phyloP scores from a whole-genome alignment of 2,113 vertebrate species.

The Sander vitreus region DNA sequence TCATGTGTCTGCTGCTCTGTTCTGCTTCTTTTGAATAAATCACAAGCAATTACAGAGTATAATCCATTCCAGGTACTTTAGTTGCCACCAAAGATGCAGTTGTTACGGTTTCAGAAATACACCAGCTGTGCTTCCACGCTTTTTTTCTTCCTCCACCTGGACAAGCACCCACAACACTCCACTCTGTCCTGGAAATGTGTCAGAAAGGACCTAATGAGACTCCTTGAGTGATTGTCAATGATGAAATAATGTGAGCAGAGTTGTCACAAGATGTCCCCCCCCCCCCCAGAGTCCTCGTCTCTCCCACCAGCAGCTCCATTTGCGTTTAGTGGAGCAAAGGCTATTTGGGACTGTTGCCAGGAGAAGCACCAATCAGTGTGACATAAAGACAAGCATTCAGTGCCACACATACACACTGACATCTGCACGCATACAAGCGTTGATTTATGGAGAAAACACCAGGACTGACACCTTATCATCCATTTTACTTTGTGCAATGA shows the following conservation, averaged over 20 bases:
- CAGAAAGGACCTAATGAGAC: conserved; percentile 57
- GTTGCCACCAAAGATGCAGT: conserved; percentile 26
- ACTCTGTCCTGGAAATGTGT: conserved; percentile 30
- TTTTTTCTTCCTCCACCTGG: background rate
- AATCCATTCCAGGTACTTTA: conserved; percentile 46
- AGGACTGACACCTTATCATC: conserved; percentile 41
- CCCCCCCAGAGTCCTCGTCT: conserved; percentile 8
- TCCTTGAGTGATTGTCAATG: conserved; percentile 41
- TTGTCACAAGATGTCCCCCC: conserved; percentile 51
- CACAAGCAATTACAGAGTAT: conserved; percentile 51
- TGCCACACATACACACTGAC: background rate
- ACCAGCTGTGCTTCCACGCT: conserved; percentile 8
- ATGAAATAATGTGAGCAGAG: conserved; percentile 67
- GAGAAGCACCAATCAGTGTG: conserved; percentile 46
- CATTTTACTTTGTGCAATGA: conserved; percentile 20
- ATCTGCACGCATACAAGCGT: background rate
- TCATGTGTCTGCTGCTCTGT: conserved; percentile 32
- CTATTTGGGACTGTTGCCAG: conserved; percentile 44
- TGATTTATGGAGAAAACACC: conserved; percentile 18
- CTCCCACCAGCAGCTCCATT: conserved; percentile 9
- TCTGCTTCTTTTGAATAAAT: conserved; percentile 54
- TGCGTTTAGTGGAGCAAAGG: conserved; percentile 37
- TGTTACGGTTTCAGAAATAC: background rate
- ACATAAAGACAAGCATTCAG: conserved; percentile 55
- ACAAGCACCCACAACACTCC: background rate